These are phyloP conservation scores for Piaya cayana DNA, from an alignment of 2,113 vertebrate genomes.

Conservation along the genomic window DNA sequence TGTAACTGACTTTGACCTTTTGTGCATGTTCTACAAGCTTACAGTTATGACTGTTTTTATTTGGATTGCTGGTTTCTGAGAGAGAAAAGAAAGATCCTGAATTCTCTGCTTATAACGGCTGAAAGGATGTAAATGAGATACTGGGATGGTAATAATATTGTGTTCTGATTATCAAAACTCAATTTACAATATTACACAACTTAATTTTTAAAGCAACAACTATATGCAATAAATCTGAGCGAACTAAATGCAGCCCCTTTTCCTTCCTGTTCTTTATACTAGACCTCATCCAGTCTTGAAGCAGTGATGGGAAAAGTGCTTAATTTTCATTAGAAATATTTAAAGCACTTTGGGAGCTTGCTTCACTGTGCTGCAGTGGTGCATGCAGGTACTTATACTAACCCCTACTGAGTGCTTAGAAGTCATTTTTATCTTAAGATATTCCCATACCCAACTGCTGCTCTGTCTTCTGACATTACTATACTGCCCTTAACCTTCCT, in stretches of 20 bases:
- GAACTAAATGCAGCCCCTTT: not conserved
- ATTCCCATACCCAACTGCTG: not conserved
- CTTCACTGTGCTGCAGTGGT: not conserved
- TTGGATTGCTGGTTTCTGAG: not conserved
- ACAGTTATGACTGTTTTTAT: not conserved
- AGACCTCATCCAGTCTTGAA: not conserved
- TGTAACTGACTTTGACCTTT: not conserved
- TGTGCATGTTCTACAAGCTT: not conserved
- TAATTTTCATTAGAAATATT: constrained; percentile 21
- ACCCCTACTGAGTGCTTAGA: not conserved
- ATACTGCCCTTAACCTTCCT: not conserved
- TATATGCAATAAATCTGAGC: not conserved
- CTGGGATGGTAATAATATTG: not conserved
- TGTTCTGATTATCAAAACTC: not conserved
- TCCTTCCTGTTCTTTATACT: not conserved
- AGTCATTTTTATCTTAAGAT: not conserved
- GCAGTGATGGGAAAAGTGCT: not conserved
- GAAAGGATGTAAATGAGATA: not conserved
- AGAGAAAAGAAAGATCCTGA: not conserved
- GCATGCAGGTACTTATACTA: not conserved
- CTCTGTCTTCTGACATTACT: not conserved
- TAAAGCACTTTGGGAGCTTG: not conserved
- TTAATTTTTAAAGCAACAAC: constrained; percentile 1
- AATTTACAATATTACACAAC: not conserved
- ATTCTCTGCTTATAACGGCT: not conserved